Percentiles rank a stretch among this genome's conserved stretches.
These are phyloP conservation scores for Ambastaia sidthimunki DNA, from an alignment of 2,797 vertebrate species.

Conservation along the genomic window DNA sequence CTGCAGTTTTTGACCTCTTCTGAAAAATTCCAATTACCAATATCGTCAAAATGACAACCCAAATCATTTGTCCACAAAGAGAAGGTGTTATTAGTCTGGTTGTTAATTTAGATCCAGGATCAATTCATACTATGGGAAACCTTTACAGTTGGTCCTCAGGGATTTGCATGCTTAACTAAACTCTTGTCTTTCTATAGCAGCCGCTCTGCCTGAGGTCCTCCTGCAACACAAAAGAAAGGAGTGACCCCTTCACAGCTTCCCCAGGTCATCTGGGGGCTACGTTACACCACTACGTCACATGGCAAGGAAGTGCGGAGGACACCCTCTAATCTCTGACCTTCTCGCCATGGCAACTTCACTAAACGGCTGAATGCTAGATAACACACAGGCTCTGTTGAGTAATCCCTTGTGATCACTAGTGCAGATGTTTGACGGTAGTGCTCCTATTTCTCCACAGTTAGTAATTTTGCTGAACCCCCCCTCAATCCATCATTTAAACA, in stretches of 20 bases:
- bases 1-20: neutral
- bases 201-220: slow-evolving; percentile 49
- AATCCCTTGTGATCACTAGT: slow-evolving; percentile 46
- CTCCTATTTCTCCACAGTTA: slow-evolving; percentile 4
- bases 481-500: slow-evolving; percentile 33
- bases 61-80: slow-evolving; percentile 70
- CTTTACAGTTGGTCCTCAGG: slow-evolving; percentile 55
- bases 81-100: slow-evolving; percentile 50
- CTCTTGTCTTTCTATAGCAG: slow-evolving; percentile 67
- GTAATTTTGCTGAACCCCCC: slow-evolving; percentile 12
- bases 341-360: slow-evolving; percentile 36
- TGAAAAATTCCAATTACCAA: slow-evolving; percentile 23
- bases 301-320: slow-evolving; percentile 54
- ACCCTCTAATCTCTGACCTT: slow-evolving; percentile 53
- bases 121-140: slow-evolving; percentile 68
- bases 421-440: slow-evolving; percentile 57
- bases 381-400: slow-evolving; percentile 31
- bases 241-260: slow-evolving; percentile 67
- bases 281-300: slow-evolving; percentile 59
- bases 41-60: slow-evolving; percentile 18
- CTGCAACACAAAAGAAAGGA: slow-evolving; percentile 62
- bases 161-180: slow-evolving; percentile 58
- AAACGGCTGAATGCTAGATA: slow-evolving; percentile 32
- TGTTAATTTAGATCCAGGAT: slow-evolving; percentile 59
- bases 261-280: slow-evolving; percentile 59